Conservation (phyloP, 2,888 invertebrate genomes). For the Nemapogon koenigi region DNA sequence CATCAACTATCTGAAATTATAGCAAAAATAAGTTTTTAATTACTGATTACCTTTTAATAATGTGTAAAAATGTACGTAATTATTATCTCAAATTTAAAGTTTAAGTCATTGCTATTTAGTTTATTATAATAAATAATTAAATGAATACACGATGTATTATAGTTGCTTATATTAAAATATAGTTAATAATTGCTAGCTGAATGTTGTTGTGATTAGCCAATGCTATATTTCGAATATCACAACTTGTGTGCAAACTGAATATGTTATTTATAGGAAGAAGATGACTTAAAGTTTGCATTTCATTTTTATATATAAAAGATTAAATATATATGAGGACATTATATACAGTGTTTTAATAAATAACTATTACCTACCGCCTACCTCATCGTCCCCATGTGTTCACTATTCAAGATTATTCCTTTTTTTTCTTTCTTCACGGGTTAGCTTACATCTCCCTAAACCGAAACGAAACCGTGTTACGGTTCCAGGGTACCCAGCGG, state of each 20-base stretch:
- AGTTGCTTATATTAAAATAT: constrained; percentile 41
- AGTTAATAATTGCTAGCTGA: constrained; percentile 19
- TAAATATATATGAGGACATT: constrained; percentile 56
- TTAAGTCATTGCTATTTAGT: no score
- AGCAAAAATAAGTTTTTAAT: constrained; percentile 59
- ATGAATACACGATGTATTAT: constrained; percentile 41
- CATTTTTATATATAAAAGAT: constrained; percentile 58
- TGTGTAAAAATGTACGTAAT: no score
- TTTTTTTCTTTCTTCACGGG: not conserved
- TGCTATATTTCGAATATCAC: constrained; percentile 61
- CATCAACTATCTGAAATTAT: constrained; percentile 50
- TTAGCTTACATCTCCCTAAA: not conserved
- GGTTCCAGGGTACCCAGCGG: no score
- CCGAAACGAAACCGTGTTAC: no score
- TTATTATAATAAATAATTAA: constrained; percentile 24
- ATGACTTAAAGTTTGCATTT: constrained; percentile 54
- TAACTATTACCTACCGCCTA: no score
- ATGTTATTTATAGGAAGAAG: constrained; percentile 55
- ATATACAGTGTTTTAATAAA: constrained; percentile 20
- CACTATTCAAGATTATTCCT: no score
- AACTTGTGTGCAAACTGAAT: constrained; percentile 44
- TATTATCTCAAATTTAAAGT: no score
- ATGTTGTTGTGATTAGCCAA: constrained; percentile 48
- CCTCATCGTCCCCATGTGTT: no score
- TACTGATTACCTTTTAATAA: no score